Conservation (phyloP, 2,797 vertebrate genomes). For the Melanotaenia maccullochi region DNA sequence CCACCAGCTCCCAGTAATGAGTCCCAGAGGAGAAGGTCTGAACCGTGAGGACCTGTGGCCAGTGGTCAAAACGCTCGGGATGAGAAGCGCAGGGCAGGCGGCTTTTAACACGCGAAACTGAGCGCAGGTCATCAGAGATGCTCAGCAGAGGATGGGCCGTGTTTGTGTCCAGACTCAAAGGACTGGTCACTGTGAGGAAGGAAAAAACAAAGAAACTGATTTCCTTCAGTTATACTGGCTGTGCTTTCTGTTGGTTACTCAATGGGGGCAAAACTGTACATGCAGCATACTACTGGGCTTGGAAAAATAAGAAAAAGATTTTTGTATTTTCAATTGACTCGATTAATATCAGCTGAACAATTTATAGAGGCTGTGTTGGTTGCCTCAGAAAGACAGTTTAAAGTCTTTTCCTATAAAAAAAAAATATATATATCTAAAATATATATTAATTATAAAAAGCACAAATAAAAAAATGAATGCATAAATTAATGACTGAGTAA, state of each 20-base stretch:
- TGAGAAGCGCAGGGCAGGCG: constrained; percentile 68
- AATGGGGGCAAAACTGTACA: background rate
- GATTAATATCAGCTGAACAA: too few relatives aligned
- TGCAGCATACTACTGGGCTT: background rate
- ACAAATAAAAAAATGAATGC: too few relatives aligned
- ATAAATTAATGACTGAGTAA: too few relatives aligned
- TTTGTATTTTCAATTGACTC: too few relatives aligned
- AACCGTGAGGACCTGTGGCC: constrained; percentile 77
- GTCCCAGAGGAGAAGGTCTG: constrained; percentile 79
- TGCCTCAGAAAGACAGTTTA: too few relatives aligned
- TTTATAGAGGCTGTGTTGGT: too few relatives aligned
- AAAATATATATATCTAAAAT: too few relatives aligned
- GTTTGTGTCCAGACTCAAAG: constrained; percentile 78
- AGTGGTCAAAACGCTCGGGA: constrained; percentile 81
- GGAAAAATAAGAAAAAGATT: background rate
- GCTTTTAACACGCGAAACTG: constrained; percentile 63
- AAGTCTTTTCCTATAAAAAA: too few relatives aligned
- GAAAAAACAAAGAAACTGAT: background rate
- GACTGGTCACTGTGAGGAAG: constrained; percentile 69
- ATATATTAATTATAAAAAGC: too few relatives aligned
- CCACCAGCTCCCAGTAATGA: constrained; percentile 83
- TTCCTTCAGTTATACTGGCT: background rate
- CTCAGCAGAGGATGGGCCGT: constrained; percentile 79
- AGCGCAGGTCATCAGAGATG: constrained; percentile 78
- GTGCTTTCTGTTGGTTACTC: background rate